Evolutionary conservation across 2,113 vertebrate species (phyloP).

Genomic region (Suncus etruscus): DNA sequence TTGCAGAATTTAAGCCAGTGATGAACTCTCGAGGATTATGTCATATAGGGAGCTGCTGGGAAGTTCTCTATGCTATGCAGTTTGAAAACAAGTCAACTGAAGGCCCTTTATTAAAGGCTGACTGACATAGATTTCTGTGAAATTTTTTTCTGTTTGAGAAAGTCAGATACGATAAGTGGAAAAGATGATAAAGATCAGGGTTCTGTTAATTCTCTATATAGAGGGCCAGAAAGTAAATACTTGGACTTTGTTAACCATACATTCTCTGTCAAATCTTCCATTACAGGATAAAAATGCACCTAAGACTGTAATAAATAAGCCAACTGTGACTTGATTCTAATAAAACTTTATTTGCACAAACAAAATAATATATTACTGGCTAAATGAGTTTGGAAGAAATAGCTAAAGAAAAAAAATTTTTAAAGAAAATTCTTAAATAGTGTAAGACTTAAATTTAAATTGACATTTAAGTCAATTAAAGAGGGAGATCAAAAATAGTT

Average conservation of each 20-base stretch:
- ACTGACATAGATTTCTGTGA: not conserved
- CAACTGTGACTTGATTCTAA: not conserved
- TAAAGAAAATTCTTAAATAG: not conserved
- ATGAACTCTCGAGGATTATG: not conserved
- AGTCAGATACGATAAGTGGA: not conserved
- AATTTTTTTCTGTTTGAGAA: not conserved
- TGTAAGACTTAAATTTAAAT: too few species aligned
- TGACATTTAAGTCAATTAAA: conserved; percentile 30
- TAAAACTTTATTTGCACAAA: not conserved
- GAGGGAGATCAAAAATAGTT: not conserved
- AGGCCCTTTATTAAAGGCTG: not conserved
- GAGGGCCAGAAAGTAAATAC: too few species aligned
- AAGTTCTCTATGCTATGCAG: not conserved
- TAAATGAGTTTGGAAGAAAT: not conserved
- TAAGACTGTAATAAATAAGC: not conserved
- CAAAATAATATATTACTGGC: not conserved
- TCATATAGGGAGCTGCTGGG: not conserved
- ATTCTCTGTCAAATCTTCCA: not conserved
- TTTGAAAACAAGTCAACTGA: not conserved
- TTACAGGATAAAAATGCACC: not conserved
- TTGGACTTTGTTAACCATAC: not conserved
- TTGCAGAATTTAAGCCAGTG: not conserved
- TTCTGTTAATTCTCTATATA: not conserved
- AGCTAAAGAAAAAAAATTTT: not conserved
- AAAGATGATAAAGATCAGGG: not conserved